Percentiles rank a stretch among this genome's conserved stretches.
Evolutionary conservation across 2,797 vertebrate species (phyloP).

Genomic region (Chelon auratus): DNA sequence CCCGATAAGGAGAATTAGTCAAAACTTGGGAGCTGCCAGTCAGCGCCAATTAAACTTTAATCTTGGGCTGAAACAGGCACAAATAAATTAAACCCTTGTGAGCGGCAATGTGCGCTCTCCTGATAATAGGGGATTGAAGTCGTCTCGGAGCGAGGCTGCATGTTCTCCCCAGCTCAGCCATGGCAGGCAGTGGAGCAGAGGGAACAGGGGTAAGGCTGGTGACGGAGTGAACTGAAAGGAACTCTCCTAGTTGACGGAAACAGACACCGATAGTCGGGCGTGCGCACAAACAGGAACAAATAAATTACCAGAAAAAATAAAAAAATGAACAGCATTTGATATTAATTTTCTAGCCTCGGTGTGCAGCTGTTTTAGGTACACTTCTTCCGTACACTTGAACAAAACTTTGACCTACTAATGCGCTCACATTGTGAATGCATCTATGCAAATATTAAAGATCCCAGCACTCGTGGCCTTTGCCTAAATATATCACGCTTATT

Average conservation of each 20-base stretch:
- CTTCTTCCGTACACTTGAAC: conserved; percentile 5
- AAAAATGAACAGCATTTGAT: not conserved
- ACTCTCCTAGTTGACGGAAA: conserved; percentile 72
- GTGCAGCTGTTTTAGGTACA: not conserved
- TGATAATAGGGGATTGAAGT: conserved; percentile 89
- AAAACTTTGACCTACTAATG: conserved; percentile 19
- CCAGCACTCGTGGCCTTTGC: conserved; percentile 32
- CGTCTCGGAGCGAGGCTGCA: conserved; percentile 83
- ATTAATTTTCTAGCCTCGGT: not conserved
- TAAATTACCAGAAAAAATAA: conserved; percentile 23
- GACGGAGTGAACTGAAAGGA: conserved; percentile 71
- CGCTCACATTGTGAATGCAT: conserved; percentile 18
- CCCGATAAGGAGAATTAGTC: conserved; percentile 90
- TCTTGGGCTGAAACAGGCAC: conserved; percentile 91
- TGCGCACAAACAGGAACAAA: conserved; percentile 18
- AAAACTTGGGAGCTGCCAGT: conserved; percentile 91
- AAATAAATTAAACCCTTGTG: conserved; percentile 91
- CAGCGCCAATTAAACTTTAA: conserved; percentile 91
- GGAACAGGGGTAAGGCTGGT: conserved; percentile 65
- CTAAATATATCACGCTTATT: conserved; percentile 48
- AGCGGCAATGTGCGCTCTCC: conserved; percentile 88
- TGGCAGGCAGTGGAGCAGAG: conserved; percentile 74
- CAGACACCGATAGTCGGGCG: conserved; percentile 13
- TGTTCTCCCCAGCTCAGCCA: conserved; percentile 72
- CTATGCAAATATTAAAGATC: conserved; percentile 56